Evolutionary conservation across 1,140 invertebrate species (phyloP).

Genomic region (Archivesica marissinica): DNA sequence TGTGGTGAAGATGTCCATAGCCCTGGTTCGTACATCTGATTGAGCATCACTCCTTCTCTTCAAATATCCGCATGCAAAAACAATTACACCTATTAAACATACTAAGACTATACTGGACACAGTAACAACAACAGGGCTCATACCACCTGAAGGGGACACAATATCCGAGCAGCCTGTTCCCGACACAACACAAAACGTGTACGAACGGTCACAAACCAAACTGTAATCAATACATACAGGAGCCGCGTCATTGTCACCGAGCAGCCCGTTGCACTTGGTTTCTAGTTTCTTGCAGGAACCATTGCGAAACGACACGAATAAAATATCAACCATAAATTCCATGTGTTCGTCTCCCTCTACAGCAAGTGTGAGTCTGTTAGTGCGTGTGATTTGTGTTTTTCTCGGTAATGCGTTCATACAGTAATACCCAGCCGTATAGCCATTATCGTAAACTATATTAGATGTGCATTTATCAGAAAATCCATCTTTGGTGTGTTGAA

Average conservation of each 20-base stretch:
- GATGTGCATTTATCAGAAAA: background rate
- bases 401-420: background rate
- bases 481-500: background rate
- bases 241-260: background rate
- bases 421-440: background rate
- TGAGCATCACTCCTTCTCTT: background rate
- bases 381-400: background rate
- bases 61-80: background rate
- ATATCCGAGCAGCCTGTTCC: background rate
- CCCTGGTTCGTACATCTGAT: background rate
- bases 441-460: background rate
- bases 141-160: background rate
- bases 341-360: background rate
- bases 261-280: background rate
- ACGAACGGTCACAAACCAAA: background rate
- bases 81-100: background rate
- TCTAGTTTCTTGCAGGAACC: background rate
- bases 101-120: background rate
- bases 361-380: background rate
- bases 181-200: background rate
- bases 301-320: background rate
- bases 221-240: constrained; percentile 1
- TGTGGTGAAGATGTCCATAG: constrained; percentile 3
- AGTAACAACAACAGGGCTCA: background rate
- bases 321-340: background rate